Evolutionary conservation across 2,113 vertebrate genomes (phyloP).

Genomic region (Pollachius pollachius): DNA sequence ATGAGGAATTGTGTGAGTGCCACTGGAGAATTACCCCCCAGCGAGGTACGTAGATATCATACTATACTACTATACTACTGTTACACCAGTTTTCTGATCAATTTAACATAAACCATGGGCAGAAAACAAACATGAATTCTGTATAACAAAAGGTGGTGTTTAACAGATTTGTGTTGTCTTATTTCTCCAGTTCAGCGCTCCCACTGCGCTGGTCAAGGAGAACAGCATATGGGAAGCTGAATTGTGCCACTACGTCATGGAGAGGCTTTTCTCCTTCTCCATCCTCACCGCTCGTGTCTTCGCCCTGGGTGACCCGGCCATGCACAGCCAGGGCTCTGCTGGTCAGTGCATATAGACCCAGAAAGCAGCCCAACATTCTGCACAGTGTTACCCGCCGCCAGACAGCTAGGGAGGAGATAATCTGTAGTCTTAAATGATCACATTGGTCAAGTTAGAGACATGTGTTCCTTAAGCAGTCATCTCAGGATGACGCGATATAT

Average conservation of each 20-base stretch:
- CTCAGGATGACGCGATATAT: background rate
- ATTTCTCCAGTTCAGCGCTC: no score
- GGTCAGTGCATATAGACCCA: conserved; percentile 31
- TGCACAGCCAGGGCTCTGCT: background rate
- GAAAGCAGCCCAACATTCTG: background rate
- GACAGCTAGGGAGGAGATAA: background rate
- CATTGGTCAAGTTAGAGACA: conserved; percentile 49
- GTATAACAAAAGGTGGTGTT: no score
- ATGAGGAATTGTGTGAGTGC: conserved; percentile 31
- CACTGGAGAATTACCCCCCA: background rate
- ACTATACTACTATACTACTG: no score
- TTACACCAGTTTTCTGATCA: no score
- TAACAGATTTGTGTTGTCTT: no score
- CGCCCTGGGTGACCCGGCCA: conserved; percentile 44
- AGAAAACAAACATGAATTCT: no score
- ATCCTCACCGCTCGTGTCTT: conserved; percentile 59
- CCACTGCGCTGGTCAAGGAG: background rate
- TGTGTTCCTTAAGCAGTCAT: conserved; percentile 10
- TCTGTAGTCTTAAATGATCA: conserved; percentile 37
- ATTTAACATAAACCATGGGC: no score
- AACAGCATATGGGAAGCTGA: background rate
- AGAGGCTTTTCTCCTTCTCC: conserved; percentile 65
- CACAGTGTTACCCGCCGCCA: conserved; percentile 8
- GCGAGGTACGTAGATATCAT: no score
- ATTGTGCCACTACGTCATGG: conserved; percentile 46